Percentiles rank a stretch among this genome's conserved stretches.
Evolutionary conservation across 1,140 invertebrate species (phyloP).

Genomic region (Euwallacea similis): DNA sequence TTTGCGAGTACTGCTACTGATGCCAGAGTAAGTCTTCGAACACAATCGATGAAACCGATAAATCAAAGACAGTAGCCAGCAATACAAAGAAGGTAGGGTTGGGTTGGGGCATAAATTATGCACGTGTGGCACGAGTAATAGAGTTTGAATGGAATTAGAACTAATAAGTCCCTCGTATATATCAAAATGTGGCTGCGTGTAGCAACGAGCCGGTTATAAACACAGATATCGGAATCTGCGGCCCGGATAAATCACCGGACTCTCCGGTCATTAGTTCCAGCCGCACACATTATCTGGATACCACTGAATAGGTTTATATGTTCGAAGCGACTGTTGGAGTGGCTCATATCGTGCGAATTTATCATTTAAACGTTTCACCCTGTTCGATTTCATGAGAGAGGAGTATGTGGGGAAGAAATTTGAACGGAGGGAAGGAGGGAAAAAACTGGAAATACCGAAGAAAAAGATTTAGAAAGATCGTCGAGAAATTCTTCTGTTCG

Average conservation of each 20-base stretch:
- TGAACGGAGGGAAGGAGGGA: too few relatives aligned
- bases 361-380: constrained; percentile 1
- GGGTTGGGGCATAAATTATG: constrained; percentile 7
- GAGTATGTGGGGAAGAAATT: too few relatives aligned
- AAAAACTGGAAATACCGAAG: too few relatives aligned
- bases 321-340: constrained; percentile 28
- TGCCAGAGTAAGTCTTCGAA: neutral
- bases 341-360: constrained; percentile 5
- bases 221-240: constrained; percentile 49
- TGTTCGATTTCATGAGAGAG: neutral
- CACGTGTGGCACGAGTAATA: constrained; percentile 5
- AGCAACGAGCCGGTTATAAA: constrained; percentile 46
- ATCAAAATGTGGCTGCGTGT: constrained; percentile 46
- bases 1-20: neutral
- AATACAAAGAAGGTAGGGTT: constrained; percentile 12
- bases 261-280: constrained; percentile 53
- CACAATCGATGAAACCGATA: constrained; percentile 29
- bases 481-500: too few relatives aligned
- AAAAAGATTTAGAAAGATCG: too few relatives aligned
- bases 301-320: constrained; percentile 44
- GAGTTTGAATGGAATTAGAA: constrained; percentile 30
- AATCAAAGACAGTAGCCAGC: constrained; percentile 11
- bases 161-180: constrained; percentile 51
- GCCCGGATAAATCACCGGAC: constrained; percentile 53
- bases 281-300: constrained; percentile 52